Conservation (phyloP, 2,797 vertebrate species). For the Coregonus suidteri region DNA sequence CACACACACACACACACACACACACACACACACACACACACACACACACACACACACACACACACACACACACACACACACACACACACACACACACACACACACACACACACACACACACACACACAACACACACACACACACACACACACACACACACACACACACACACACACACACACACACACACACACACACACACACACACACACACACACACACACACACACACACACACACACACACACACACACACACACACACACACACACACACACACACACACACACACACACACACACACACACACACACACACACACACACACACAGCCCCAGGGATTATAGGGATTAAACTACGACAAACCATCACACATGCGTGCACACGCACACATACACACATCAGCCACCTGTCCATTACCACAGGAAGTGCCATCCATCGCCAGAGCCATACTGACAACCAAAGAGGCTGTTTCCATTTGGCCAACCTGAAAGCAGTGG, state of each 20-base stretch:
- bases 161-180: slow-evolving; percentile 29
- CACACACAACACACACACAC: slow-evolving; percentile 2
- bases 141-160: slow-evolving; percentile 30
- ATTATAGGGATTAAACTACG: not conserved
- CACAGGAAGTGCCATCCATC: slow-evolving; percentile 17
- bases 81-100: slow-evolving; percentile 18
- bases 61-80: slow-evolving; percentile 1
- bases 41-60: slow-evolving; percentile 2
- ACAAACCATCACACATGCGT: not conserved
- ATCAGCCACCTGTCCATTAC: slow-evolving; percentile 32
- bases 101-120: slow-evolving; percentile 23
- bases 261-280: slow-evolving; percentile 30
- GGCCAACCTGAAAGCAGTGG: not conserved
- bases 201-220: slow-evolving; percentile 26
- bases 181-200: slow-evolving; percentile 23
- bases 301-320: slow-evolving; percentile 2
- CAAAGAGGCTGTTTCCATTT: slow-evolving; percentile 3
- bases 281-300: slow-evolving; percentile 8
- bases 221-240: not conserved
- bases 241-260: not conserved
- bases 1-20: too few relatives aligned
- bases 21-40: slow-evolving; percentile 21
- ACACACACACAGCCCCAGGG: slow-evolving; percentile 8
- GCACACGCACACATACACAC: not conserved
- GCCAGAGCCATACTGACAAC: slow-evolving; percentile 38